phyloP scores from a whole-genome alignment of 2,797 vertebrate genomes.

The Argentina silus region DNA sequence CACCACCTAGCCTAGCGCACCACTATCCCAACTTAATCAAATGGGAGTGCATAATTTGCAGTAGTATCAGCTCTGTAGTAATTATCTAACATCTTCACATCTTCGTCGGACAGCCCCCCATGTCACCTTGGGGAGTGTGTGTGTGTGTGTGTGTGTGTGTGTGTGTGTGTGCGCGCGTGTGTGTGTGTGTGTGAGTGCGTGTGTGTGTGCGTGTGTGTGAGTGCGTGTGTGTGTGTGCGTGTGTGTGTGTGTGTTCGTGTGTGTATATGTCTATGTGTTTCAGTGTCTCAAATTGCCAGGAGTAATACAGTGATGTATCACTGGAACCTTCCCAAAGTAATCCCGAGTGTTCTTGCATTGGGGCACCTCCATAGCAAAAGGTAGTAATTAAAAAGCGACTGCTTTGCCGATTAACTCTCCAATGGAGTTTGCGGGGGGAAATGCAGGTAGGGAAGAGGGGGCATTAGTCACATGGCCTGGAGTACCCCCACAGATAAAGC shows the following conservation, averaged over 20 bases:
- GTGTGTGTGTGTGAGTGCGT: no score
- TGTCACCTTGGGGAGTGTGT: slow-evolving; percentile 71
- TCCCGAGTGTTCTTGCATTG: slow-evolving; percentile 59
- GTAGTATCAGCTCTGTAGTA: slow-evolving; percentile 67
- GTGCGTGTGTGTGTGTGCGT: slow-evolving; percentile 10
- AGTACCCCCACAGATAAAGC: slow-evolving; percentile 81
- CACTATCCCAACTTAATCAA: slow-evolving; percentile 72
- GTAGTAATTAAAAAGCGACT: slow-evolving; percentile 81
- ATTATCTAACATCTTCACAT: slow-evolving; percentile 73
- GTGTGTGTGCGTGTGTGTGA: slow-evolving; percentile 30
- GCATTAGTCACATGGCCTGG: slow-evolving; percentile 78
- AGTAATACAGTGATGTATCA: slow-evolving; percentile 48
- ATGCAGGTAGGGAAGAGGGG: slow-evolving; percentile 70
- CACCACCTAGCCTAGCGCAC: slow-evolving; percentile 58
- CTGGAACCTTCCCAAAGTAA: slow-evolving; percentile 67
- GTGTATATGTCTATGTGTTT: slow-evolving; percentile 34
- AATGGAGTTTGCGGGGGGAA: slow-evolving; percentile 73
- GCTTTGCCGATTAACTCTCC: slow-evolving; percentile 77
- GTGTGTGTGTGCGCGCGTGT: no score
- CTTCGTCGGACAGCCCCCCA: slow-evolving; percentile 54
- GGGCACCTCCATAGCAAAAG: slow-evolving; percentile 63
- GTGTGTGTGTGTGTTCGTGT: slow-evolving; percentile 36
- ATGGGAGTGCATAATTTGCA: slow-evolving; percentile 64
- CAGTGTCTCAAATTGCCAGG: slow-evolving; percentile 46
- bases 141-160: slow-evolving; percentile 38